phyloP scores from a whole-genome alignment of 2,113 vertebrate species.

The Corythornis cristatus region DNA sequence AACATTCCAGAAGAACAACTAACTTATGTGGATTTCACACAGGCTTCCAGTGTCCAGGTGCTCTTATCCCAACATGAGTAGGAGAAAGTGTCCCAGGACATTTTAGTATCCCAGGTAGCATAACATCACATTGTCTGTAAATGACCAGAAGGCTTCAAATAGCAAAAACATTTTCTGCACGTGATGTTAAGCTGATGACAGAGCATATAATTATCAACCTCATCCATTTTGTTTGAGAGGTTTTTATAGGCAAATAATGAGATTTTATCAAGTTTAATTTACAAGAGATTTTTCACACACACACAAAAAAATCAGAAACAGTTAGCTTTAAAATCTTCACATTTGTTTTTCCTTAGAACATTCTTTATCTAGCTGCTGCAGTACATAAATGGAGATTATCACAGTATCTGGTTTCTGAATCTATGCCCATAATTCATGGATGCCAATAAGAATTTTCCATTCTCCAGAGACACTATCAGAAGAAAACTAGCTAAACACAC shows the following conservation, averaged over 20 bases:
- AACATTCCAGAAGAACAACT: neutral
- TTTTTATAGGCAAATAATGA: neutral
- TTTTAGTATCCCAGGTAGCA: neutral
- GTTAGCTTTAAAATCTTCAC: neutral
- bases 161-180: neutral
- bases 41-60: neutral
- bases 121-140: neutral
- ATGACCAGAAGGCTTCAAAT: neutral
- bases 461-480: constrained; percentile 71
- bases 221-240: neutral
- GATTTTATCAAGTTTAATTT: neutral
- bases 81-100: neutral
- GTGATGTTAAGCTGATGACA: neutral
- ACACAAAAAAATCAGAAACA: neutral
- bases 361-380: neutral
- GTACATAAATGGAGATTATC: constrained; percentile 68
- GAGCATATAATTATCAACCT: neutral
- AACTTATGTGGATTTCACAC: neutral
- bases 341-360: neutral
- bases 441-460: constrained; percentile 72
- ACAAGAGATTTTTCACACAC: neutral
- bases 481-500: constrained; percentile 71
- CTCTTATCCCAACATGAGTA: neutral
- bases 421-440: constrained; percentile 72
- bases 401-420: constrained; percentile 70